Evolutionary conservation across 2,113 vertebrate species (phyloP).

Genomic region (Amblyornis subalaris): DNA sequence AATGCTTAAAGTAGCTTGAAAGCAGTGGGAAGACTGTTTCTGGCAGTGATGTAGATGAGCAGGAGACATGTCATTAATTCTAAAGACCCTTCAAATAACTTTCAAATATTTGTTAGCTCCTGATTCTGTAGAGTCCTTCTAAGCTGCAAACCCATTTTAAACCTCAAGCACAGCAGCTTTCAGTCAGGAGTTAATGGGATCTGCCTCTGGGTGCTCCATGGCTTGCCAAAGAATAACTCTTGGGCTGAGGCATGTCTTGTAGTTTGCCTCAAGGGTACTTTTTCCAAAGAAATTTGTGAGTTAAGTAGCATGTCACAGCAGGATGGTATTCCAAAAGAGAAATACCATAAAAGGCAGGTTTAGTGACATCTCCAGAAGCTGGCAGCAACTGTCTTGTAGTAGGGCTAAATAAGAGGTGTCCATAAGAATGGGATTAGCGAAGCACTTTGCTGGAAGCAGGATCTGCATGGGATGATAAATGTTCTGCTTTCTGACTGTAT

Average conservation of each 20-base stretch:
- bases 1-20: not conserved
- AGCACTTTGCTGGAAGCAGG: not conserved
- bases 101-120: not conserved
- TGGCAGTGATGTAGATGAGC: not conserved
- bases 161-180: not conserved
- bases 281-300: not conserved
- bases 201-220: not conserved
- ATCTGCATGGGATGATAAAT: not conserved
- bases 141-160: not conserved
- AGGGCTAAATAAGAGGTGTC: not conserved
- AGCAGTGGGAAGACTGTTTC: not conserved
- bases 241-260: not conserved
- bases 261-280: not conserved
- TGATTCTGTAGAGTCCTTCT: not conserved
- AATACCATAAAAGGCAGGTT: not conserved
- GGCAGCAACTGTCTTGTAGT: not conserved
- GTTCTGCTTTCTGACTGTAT: not conserved
- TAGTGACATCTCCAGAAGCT: not conserved
- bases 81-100: not conserved
- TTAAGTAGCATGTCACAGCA: not conserved
- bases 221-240: not conserved
- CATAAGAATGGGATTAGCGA: not conserved
- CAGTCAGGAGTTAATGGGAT: not conserved
- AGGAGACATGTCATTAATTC: not conserved
- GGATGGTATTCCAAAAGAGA: not conserved